Conservation (phyloP, 2,113 vertebrate species). For the Psilopsiagon aurifrons region DNA sequence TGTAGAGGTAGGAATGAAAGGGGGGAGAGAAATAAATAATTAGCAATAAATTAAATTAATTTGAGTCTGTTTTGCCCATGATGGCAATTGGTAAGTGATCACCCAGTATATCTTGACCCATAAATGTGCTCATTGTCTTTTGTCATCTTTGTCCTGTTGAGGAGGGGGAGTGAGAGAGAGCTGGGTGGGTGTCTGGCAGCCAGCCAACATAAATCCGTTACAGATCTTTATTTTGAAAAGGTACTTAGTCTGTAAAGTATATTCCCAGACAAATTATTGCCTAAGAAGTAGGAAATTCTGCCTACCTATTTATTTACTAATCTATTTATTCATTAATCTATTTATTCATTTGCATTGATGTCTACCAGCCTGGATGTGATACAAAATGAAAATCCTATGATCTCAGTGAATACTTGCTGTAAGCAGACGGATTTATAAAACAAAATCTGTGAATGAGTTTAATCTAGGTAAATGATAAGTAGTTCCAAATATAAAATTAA, state of each 20-base stretch:
- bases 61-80: background rate
- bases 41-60: background rate
- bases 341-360: background rate
- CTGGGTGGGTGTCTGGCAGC: accelerated
- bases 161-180: background rate
- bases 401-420: background rate
- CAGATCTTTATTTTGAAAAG: background rate
- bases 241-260: background rate
- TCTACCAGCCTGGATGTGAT: background rate
- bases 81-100: background rate
- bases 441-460: background rate
- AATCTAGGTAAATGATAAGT: background rate
- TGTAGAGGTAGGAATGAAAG: background rate
- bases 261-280: background rate
- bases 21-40: background rate
- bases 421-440: background rate
- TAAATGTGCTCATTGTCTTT: background rate
- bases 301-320: background rate
- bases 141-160: background rate
- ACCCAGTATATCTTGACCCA: background rate
- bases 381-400: background rate
- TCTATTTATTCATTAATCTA: background rate
- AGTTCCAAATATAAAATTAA: background rate
- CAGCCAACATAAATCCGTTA: background rate
- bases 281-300: background rate